phyloP scores from a whole-genome alignment of 2,888 invertebrate genomes.

The Odontocolon sp. region DNA sequence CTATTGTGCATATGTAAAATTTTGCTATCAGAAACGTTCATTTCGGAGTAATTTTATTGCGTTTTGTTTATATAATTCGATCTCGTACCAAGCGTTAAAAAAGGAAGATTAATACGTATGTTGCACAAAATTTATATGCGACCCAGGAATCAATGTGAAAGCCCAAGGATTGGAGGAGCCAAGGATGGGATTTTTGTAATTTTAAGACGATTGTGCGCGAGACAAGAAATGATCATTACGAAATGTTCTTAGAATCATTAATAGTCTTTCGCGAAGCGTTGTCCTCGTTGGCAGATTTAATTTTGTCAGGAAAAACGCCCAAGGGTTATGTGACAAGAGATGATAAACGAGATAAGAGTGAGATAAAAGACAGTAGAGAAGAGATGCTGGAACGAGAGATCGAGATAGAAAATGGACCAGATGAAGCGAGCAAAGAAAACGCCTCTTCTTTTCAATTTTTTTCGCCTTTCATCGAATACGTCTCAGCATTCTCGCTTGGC shows the following conservation, averaged over 20 bases:
- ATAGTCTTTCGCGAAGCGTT: slow-evolving; percentile 36
- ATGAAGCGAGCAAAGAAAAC: slow-evolving; percentile 1
- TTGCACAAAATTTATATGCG: too few species aligned
- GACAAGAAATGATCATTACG: slow-evolving; percentile 10
- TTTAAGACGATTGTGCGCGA: background rate
- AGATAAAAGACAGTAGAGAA: slow-evolving; percentile 33
- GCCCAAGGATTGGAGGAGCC: background rate
- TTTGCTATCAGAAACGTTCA: background rate
- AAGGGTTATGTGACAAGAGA: slow-evolving; percentile 43
- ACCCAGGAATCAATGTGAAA: too few species aligned
- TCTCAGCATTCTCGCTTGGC: slow-evolving; percentile 30
- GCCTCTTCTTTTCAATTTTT: slow-evolving; percentile 18
- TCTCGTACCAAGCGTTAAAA: too few species aligned
- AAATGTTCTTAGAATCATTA: slow-evolving; percentile 60
- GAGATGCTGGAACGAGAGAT: slow-evolving; percentile 23
- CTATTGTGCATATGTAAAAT: background rate
- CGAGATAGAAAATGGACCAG: slow-evolving; percentile 36
- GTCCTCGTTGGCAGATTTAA: slow-evolving; percentile 55
- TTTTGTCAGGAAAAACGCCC: slow-evolving; percentile 55
- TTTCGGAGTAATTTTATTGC: background rate
- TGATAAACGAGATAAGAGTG: slow-evolving; percentile 64
- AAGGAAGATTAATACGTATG: too few species aligned
- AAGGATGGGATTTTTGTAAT: background rate
- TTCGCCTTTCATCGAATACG: slow-evolving; percentile 45
- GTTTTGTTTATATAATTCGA: too few species aligned